A percentile compares a stretch with the other conserved stretches of the same genome.
These are phyloP conservation scores for Psittacus erithacus DNA, from an alignment of 2,113 vertebrate species.

Conservation along the genomic window DNA sequence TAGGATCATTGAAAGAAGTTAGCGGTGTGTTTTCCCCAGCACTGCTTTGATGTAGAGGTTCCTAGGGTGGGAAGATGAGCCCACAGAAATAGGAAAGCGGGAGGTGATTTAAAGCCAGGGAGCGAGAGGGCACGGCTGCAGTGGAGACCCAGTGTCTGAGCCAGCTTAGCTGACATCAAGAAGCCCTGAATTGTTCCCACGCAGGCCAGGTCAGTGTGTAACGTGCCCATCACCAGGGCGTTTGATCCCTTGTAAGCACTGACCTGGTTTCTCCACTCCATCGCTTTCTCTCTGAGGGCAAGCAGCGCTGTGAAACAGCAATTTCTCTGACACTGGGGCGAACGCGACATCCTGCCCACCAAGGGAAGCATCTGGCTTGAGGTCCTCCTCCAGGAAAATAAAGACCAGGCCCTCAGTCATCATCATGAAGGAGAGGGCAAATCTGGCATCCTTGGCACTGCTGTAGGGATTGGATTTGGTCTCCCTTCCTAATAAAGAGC, in stretches of 20 bases:
- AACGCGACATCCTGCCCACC: accelerated
- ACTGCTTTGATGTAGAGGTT: conserved; percentile 39
- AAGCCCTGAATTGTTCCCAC: accelerated
- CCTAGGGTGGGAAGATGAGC: conserved; percentile 17
- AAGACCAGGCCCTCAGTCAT: not conserved
- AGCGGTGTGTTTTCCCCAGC: not conserved
- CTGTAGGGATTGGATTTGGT: not conserved
- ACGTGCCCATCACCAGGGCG: accelerated
- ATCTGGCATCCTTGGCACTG: not conserved
- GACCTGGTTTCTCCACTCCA: not conserved
- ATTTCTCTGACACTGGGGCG: not conserved
- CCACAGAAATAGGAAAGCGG: not conserved
- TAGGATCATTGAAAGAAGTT: not conserved
- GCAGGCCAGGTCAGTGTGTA: not conserved
- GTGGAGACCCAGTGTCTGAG: not conserved
- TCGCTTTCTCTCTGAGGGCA: not conserved
- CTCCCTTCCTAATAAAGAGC: not conserved
- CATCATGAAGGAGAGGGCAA: accelerated
- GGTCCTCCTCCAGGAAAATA: not conserved
- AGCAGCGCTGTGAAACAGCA: accelerated
- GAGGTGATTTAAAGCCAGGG: conserved; percentile 39
- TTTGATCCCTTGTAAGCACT: not conserved
- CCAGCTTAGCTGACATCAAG: not conserved
- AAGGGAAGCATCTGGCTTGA: accelerated
- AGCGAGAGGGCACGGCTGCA: not conserved